Evolutionary conservation across 2,797 vertebrate genomes (phyloP).

Genomic region (Mormyrops boulengeri): DNA sequence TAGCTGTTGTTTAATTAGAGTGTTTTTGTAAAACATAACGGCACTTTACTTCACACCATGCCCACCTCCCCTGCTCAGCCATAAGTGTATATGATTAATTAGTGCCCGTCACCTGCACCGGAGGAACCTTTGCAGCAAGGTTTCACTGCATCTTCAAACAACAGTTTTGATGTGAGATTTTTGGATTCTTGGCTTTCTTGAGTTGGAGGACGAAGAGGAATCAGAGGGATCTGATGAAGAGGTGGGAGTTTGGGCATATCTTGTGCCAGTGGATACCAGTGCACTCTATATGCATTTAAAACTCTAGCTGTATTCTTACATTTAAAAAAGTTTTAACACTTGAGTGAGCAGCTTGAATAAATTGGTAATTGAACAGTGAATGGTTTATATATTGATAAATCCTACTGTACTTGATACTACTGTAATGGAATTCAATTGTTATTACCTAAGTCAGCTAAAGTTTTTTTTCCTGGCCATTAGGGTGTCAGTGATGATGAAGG

Average conservation of each 20-base stretch:
- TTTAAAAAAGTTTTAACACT: not conserved
- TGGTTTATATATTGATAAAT: not conserved
- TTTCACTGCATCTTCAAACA: not conserved
- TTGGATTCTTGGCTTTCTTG: slow-evolving; percentile 32
- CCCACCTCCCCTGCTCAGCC: not conserved
- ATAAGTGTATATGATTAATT: not conserved
- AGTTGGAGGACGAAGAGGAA: slow-evolving; percentile 66
- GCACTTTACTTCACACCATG: not conserved
- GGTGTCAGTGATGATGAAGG: slow-evolving; percentile 46
- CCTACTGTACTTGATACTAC: not conserved
- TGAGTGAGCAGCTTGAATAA: not conserved
- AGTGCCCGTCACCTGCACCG: not conserved
- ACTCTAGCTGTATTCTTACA: not conserved
- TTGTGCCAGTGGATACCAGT: not conserved
- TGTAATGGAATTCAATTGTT: not conserved
- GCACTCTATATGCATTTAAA: not conserved
- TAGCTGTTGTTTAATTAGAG: not conserved
- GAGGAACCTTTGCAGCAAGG: not conserved
- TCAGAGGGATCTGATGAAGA: slow-evolving; percentile 57
- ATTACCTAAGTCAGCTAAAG: not conserved
- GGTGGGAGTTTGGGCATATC: slow-evolving; percentile 50
- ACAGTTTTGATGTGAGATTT: slow-evolving; percentile 5
- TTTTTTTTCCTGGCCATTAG: slow-evolving; percentile 35
- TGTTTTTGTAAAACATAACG: not conserved
- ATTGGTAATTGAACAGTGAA: not conserved